phyloP scores from a whole-genome alignment of 2,113 vertebrate species.

The Zootoca vivipara region DNA sequence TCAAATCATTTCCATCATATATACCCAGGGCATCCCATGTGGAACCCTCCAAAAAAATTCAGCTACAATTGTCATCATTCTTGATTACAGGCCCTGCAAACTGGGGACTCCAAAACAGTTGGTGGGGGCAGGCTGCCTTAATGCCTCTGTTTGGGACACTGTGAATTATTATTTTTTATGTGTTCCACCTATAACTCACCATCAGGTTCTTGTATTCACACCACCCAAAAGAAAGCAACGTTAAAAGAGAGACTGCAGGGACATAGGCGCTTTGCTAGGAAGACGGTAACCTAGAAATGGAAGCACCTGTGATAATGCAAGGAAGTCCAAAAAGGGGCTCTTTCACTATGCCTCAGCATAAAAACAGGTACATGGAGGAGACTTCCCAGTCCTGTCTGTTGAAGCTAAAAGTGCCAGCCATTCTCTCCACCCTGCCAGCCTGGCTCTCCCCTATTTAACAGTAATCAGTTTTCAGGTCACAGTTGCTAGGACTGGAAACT shows the following conservation, averaged over 20 bases:
- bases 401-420: conserved; percentile 47
- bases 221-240: conserved; percentile 24
- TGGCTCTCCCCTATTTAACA: conserved; percentile 43
- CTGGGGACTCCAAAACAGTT: no score
- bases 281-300: conserved; percentile 19
- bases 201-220: conserved; percentile 23
- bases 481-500: conserved; percentile 81
- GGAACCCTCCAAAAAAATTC: no score
- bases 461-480: conserved; percentile 82
- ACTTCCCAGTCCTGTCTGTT: conserved; percentile 61
- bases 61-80: no score
- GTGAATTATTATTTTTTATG: conserved; percentile 53
- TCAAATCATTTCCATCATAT: no score
- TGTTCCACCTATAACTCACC: conserved; percentile 32
- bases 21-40: no score
- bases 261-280: neutral
- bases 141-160: conserved; percentile 51
- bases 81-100: no score
- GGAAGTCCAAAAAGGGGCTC: conserved; percentile 19
- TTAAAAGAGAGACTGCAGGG: neutral
- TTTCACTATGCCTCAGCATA: conserved; percentile 16
- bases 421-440: conserved; percentile 21
- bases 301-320: conserved; percentile 31
- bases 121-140: no score
- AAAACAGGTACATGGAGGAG: conserved; percentile 66